Evolutionary conservation across 2,113 vertebrate genomes (phyloP), one percentile per base, ranked within the genome.

Genomic region (Cyprinodon tularosa): DNA sequence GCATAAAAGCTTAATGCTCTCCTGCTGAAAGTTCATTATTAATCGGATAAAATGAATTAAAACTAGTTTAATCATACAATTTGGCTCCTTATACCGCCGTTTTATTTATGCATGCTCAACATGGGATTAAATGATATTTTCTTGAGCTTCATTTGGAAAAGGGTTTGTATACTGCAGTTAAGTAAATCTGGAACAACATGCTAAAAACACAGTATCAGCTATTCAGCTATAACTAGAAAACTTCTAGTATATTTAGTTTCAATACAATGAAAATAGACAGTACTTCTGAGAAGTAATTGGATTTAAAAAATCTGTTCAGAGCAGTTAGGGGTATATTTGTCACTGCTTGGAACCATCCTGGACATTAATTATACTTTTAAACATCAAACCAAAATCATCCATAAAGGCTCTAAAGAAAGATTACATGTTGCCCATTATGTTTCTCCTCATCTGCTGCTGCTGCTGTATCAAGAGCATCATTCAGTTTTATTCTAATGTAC

Each of bases 21-120:
- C 17, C 42, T 40, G 62, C 29, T 47, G 37, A 3, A 64, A 68
- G 15, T 48, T 66, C 36, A 72, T 65, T 67, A 53, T 57, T 50
- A 40, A 66, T 38, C 14, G 3, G 17, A 62, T 37, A 39, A 15
- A 79, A 22, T 1, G 42, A 74, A 72, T 62, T 3, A 50, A 38
- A 37, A 71, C 40, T 12, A 40, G 63, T 71, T 6, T 12, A 69
- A 75, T 62, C 2, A 50, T 50, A 22, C 36, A 3, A 42, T 15
- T 62, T 42, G 8, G 11, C 38, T 38, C 20, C 66, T 63, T 38
- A 17, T 0, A 37, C 36, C 57, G 4, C 22, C n/a, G 15, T 20
- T 69, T 65, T 45, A 29, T 36, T 71, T 50, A 22, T 68, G 6
- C 42, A 40, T 1, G 73, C 53, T 76, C 79, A 67, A 14, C 57